Percentiles rank a stretch among this genome's conserved stretches.
These are phyloP conservation scores for Timema podura DNA, from an alignment of 2,888 invertebrate genomes.

Conservation along the genomic window DNA sequence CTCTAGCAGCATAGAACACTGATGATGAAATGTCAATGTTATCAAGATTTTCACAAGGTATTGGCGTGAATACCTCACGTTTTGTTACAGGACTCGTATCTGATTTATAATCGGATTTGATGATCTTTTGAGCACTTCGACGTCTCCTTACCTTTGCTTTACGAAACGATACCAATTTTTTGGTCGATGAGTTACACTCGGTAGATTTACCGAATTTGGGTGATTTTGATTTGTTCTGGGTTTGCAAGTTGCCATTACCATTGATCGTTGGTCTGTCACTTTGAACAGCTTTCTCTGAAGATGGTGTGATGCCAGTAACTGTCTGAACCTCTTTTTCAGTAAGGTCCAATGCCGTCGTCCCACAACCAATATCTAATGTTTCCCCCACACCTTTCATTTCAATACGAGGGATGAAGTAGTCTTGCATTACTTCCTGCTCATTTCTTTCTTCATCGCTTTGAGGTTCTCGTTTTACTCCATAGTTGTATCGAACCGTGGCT, in stretches of 20 bases:
- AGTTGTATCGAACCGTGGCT: slow-evolving; percentile 11
- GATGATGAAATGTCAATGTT: neutral
- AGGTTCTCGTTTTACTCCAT: neutral
- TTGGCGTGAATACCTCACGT: slow-evolving; percentile 9
- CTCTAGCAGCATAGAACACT: neutral
- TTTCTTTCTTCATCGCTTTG: neutral
- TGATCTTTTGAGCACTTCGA: no score
- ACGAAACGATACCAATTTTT: no score
- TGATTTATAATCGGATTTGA: no score
- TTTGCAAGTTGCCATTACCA: no score
- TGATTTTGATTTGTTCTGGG: no score
- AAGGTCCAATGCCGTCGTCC: neutral
- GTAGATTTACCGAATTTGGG: no score
- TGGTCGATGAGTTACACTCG: no score
- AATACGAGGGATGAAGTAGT: neutral
- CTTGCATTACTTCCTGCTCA: neutral
- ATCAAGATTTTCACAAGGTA: neutral
- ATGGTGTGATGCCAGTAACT: no score
- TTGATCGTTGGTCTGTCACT: no score
- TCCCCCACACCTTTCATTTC: neutral
- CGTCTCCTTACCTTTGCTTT: no score
- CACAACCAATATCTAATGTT: slow-evolving; percentile 1
- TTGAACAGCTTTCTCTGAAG: no score
- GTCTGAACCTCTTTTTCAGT: slow-evolving; percentile 14
- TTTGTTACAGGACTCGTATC: neutral